A percentile compares a stretch with the other conserved stretches of the same genome.
Conservation (phyloP, 64 coral and sea anemone species). For the Porites lutea region DNA sequence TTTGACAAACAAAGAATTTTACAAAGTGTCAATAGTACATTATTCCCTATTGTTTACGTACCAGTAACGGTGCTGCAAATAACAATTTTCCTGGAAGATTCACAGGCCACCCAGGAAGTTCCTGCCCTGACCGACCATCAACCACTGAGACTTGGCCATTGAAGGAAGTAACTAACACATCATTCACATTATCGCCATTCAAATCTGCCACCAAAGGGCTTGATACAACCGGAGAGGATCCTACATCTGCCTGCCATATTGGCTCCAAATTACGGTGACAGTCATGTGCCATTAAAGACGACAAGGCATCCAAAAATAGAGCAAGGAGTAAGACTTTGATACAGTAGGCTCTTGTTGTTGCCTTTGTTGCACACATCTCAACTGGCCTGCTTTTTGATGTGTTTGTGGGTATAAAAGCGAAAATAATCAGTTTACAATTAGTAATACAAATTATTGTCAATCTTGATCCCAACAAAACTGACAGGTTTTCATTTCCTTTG, state of each 20-base stretch:
- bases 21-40: neutral
- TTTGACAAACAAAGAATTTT: neutral
- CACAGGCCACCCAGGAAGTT: conserved; percentile 84
- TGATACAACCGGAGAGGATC: conserved; percentile 84
- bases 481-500: too few species aligned
- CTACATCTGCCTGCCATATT: conserved; percentile 64
- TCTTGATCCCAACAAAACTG: too few species aligned
- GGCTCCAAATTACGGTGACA: conserved; percentile 74
- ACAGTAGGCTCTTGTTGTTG: neutral
- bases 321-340: neutral
- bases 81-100: conserved; percentile 66
- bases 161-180: conserved; percentile 78
- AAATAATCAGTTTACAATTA: too few species aligned
- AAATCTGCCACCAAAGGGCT: conserved; percentile 80
- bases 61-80: conserved; percentile 85
- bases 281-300: conserved; percentile 9
- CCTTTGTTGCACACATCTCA: neutral
- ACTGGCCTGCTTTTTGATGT: neutral
- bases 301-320: neutral
- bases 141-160: conserved; percentile 82
- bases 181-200: conserved; percentile 78
- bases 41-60: neutral
- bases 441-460: too few species aligned
- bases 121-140: conserved; percentile 75
- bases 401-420: neutral